Percentiles rank a stretch among this genome's conserved stretches.
Evolutionary conservation across 2,113 vertebrate genomes (phyloP).

Genomic region (Megaleporinus macrocephalus): DNA sequence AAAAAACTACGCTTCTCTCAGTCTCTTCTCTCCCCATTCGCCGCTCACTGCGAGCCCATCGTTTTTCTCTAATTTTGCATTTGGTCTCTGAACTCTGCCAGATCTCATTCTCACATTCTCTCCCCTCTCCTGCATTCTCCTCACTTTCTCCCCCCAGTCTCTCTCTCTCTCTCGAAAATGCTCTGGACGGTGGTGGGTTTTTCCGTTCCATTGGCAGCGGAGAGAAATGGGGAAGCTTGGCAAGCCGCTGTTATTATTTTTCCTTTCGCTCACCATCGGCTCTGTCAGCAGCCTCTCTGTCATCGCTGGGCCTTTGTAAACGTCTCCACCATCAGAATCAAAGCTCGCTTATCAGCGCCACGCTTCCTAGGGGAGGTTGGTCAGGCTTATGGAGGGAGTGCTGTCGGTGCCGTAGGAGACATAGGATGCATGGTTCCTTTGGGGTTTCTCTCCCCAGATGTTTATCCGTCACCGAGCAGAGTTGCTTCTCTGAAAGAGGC

Average conservation of each 20-base stretch:
- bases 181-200: conserved; percentile 71
- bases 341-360: conserved; percentile 57
- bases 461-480: neutral
- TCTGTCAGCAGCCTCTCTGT: conserved; percentile 70
- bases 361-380: conserved; percentile 33
- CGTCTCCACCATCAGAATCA: conserved; percentile 43
- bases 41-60: conserved; percentile 8
- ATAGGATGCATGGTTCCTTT: neutral
- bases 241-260: conserved; percentile 74
- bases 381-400: neutral
- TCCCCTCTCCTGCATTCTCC: conserved; percentile 31
- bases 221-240: conserved; percentile 65
- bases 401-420: neutral
- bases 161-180: conserved; percentile 60
- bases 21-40: neutral
- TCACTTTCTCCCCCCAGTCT: conserved; percentile 40
- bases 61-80: conserved; percentile 30
- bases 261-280: conserved; percentile 70
- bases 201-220: conserved; percentile 72
- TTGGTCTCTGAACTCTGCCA: conserved; percentile 35
- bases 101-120: conserved; percentile 44
- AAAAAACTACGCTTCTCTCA: neutral
- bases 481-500: neutral
- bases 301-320: conserved; percentile 47
- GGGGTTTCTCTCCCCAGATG: conserved; percentile 1